Base-by-base conservation (phyloP, 2,888 invertebrate species). In the Dinocampus coccinellae region DNA sequence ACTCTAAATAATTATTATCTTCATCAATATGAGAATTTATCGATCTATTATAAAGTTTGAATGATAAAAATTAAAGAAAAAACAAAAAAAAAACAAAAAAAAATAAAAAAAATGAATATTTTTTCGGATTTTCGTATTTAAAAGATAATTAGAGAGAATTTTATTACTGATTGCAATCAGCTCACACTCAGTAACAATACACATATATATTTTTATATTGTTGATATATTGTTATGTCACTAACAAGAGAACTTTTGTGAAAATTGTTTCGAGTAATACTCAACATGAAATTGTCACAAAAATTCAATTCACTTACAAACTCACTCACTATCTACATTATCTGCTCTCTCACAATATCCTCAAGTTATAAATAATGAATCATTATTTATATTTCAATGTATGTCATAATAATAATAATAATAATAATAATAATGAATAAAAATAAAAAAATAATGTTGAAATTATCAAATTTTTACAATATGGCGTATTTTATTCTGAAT, bases 201-300 rank as follows among this genome's bases (percentile, higher is more conserved):
- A 47, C 16, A 47, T 16, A 16, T n/a, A 47, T 47, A 1, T 47
- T 1, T 7, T n/a, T 1, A 20, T 3, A 0, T 1, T 6, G 6
- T 16, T 16, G 16, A 47, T 47, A 47, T 20, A 47, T 47, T 16
- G 47, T 57, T 10, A 0, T 22, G n/a, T 57, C 26, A 9, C 26
- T 57, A 57, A 57, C 26, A n/a, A 57, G 57, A 24, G 2, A 29
- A 57, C 57, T 57, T 57, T 57, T 57, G 6, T 57, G 57, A 57
- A 57, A 57, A 57, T 7, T 3, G 16, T 47, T 6, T 47, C 11
- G 4, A 57, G 29, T 13, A 26, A 13, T 26, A 22, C 57, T 29
- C 24, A 47, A 16, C 47, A 29, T 29, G 26, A 24, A 57, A 57
- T 57, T 57, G 9, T 39, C 13, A 42, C 36, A 20, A 61, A n/a